Evolutionary conservation across 2,888 invertebrate genomes (phyloP).

Genomic region (Phyllotreta striolata): DNA sequence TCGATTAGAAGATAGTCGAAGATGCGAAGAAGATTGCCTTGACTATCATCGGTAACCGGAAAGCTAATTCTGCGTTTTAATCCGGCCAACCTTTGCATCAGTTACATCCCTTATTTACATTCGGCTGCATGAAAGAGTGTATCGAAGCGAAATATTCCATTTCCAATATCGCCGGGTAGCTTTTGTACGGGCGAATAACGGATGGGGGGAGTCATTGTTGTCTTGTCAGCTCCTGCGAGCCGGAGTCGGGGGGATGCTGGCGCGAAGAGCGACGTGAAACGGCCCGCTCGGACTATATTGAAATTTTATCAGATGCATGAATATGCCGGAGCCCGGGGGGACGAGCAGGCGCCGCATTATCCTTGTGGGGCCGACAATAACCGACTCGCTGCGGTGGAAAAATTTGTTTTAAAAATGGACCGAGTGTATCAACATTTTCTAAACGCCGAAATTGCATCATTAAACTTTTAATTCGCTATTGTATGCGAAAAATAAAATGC

Average conservation of each 20-base stretch:
- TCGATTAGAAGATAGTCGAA: no score
- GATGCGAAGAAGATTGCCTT: background rate
- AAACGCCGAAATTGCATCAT: no score
- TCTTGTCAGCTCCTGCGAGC: slow-evolving; percentile 51
- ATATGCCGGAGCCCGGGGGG: slow-evolving; percentile 41
- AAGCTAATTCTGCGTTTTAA: slow-evolving; percentile 50
- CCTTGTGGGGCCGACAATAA: background rate
- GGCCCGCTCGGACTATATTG: slow-evolving; percentile 51
- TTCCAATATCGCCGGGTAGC: slow-evolving; percentile 60
- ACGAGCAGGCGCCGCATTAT: background rate
- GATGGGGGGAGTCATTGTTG: slow-evolving; percentile 58
- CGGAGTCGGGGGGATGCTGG: slow-evolving; percentile 27
- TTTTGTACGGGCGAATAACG: slow-evolving; percentile 57
- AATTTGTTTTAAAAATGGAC: no score
- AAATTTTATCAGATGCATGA: slow-evolving; percentile 54
- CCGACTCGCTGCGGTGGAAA: background rate
- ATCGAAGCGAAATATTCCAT: slow-evolving; percentile 61
- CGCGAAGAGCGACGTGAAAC: slow-evolving; percentile 40
- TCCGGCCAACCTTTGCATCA: slow-evolving; percentile 52
- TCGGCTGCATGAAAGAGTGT: slow-evolving; percentile 57
- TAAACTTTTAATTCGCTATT: no score
- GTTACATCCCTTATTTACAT: slow-evolving; percentile 59
- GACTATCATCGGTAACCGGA: slow-evolving; percentile 4
- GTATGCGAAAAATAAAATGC: no score
- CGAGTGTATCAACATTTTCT: no score